Base-by-base conservation (phyloP, 2,888 invertebrate species). In the Pammene fasciana region DNA sequence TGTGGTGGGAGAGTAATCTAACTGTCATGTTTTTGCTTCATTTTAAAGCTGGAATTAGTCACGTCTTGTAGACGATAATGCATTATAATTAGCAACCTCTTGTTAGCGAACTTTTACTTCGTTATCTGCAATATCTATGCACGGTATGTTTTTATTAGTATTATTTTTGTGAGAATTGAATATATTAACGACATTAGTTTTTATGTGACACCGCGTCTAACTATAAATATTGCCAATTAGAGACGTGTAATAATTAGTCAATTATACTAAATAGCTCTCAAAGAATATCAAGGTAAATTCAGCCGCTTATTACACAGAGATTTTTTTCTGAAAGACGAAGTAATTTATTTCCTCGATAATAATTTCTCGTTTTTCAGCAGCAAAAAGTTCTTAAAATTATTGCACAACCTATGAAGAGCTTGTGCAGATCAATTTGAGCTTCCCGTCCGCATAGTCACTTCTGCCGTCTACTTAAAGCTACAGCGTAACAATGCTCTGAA, bases 401-500 rank as follows among this genome's bases (percentile, higher is more conserved):
- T 26, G 26, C 26, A 26, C 26, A 26, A 26, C 26, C 26, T 26
- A 26, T 26, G 26, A 26, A 26, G 26, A 26, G 26, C 4, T 38
- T 38, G 9, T 48, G 16, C 14, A 48, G 48, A 16, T 16, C 9
- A 48, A 9, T 48, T 48, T 48, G 48, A 18, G 4, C 3, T 9
- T 16, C 16, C 9, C 10, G 16, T 48, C 48, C 10, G 48, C 10
- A 48, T 16, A 48, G 16, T 14, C 5, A 48, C 9, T 48, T 26
- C 26, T 26, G 50, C 11, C 18, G 18, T 9, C 52, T 52, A 52
- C 26, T 52, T 52, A 26, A 11, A 9, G 38, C 2, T 26, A 26
- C 26, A n/a, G 8, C 16, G 54, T 34, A 34, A 54, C 54, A 54
- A 54, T 84, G 82, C 80, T 73, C 79, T 74, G 77, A 82, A 81